Evolutionary conservation across 2,888 invertebrate species (phyloP), one percentile per base, ranked within the genome.

Genomic region (Zygothrica quintamaculata): DNA sequence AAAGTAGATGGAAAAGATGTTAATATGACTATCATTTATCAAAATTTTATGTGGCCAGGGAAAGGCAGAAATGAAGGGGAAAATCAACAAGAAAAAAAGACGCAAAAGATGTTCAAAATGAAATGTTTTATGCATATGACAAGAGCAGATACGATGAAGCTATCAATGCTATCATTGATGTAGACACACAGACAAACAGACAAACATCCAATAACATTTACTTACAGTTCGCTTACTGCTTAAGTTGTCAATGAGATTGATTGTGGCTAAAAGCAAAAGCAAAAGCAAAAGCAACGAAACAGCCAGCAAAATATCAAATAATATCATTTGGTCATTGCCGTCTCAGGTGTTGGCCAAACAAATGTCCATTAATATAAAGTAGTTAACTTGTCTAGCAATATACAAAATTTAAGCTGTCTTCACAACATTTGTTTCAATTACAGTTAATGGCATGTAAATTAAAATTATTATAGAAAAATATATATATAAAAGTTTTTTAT

Each of bases 211-310:
- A 15, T n/a, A 29, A n/a, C 12, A 53, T n/a, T 18, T 26, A 16
- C 9, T 18, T 16, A 26, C 36, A 46, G 18, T 37, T 43, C 9
- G 37, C 25, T n/a, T 34, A 4, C 52, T 51, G 62, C 43, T 59
- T 25, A 42, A 44, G 57, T 66, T 76, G 76, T 82, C 79, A 79
- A 79, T 79, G 82, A 78, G 78, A 79, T 81, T 81, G 82, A 79
- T 81, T 79, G 73, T 79, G 5, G 18, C 18, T 5, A n/a, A n/a
- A n/a, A n/a, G n/a, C n/a, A n/a, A n/a, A n/a, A n/a, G n/a, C n/a
- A 40, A 52, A 52, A 42, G 48, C 43, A 26, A 52, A 39, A 52
- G 48, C 52, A 71, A 46, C 39, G 50, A 39, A 65, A n/a, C n/a
- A n/a, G n/a, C n/a, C n/a, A n/a, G n/a, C n/a, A n/a, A n/a, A n/a